Evolutionary conservation across 2,113 vertebrate species (phyloP).

Genomic region (Neoarius graeffei): DNA sequence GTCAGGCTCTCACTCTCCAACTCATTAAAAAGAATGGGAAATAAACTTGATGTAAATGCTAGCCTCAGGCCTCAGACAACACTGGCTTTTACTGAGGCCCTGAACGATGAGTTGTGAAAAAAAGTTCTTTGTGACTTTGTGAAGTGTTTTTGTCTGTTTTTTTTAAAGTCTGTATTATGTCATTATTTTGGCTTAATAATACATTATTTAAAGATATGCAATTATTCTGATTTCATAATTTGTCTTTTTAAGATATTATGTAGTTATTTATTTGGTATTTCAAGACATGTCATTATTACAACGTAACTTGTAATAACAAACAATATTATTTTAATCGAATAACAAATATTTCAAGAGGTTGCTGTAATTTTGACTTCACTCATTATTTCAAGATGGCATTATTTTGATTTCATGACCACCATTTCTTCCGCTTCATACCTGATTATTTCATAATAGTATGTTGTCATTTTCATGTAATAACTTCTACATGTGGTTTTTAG

Average conservation of each 20-base stretch:
- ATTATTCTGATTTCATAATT: not conserved
- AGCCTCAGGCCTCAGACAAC: not conserved
- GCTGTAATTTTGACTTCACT: not conserved
- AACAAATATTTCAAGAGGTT: not conserved
- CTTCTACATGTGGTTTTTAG: too few species aligned
- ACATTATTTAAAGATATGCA: not conserved
- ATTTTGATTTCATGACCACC: not conserved
- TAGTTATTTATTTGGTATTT: not conserved
- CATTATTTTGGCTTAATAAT: not conserved
- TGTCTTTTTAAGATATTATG: not conserved
- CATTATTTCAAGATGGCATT: not conserved
- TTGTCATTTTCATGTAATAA: not conserved
- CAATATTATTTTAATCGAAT: not conserved
- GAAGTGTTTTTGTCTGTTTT: not conserved
- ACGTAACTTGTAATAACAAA: not conserved
- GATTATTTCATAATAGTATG: not conserved
- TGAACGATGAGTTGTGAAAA: not conserved
- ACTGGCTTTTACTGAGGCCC: not conserved
- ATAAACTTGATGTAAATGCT: not conserved
- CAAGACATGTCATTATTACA: not conserved
- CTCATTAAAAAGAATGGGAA: slow-evolving; percentile 18
- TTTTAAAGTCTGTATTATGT: not conserved
- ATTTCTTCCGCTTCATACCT: not conserved
- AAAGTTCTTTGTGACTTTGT: not conserved
- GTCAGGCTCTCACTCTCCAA: not conserved